Conservation (phyloP, 1,140 invertebrate genomes). For the Ceratosolen fusciceps region DNA sequence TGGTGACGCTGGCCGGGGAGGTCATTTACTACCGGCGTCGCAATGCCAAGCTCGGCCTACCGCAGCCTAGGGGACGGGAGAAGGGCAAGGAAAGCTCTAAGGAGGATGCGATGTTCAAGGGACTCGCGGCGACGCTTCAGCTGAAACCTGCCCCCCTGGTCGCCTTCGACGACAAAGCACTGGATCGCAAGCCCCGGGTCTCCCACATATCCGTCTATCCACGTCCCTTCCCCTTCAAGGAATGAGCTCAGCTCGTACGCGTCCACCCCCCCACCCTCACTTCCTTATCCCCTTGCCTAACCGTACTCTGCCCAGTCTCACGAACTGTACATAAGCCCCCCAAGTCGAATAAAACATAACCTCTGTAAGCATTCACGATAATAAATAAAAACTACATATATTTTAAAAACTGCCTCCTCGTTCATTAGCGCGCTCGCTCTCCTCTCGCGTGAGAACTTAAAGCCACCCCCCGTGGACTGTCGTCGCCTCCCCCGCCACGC, state of each 20-base stretch:
- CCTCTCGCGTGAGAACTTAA: constrained; percentile 24
- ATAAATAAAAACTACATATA: neutral
- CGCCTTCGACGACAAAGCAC: constrained; percentile 56
- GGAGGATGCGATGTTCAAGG: constrained; percentile 60
- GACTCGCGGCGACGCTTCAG: constrained; percentile 63
- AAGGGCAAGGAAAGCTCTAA: constrained; percentile 47
- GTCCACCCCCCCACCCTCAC: neutral
- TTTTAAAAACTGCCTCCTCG: neutral
- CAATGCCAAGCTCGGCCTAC: constrained; percentile 53
- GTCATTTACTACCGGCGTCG: constrained; percentile 82
- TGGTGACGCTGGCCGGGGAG: constrained; percentile 85
- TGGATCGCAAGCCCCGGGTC: constrained; percentile 61
- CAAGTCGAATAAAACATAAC: no score
- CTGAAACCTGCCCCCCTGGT: constrained; percentile 69
- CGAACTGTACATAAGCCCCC: constrained; percentile 4
- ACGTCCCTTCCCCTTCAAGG: constrained; percentile 65
- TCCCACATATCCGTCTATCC: constrained; percentile 73
- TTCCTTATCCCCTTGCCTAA: neutral
- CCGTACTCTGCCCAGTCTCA: no score
- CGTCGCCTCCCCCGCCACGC: neutral
- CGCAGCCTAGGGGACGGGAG: constrained; percentile 57
- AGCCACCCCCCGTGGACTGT: neutral
- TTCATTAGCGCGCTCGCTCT: neutral
- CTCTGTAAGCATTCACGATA: constrained; percentile 8
- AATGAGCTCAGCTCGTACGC: constrained; percentile 51